Percentiles rank a stretch among this genome's conserved stretches.
Evolutionary conservation across 2,113 vertebrate genomes (phyloP).

Genomic region (Rutilus rutilus): DNA sequence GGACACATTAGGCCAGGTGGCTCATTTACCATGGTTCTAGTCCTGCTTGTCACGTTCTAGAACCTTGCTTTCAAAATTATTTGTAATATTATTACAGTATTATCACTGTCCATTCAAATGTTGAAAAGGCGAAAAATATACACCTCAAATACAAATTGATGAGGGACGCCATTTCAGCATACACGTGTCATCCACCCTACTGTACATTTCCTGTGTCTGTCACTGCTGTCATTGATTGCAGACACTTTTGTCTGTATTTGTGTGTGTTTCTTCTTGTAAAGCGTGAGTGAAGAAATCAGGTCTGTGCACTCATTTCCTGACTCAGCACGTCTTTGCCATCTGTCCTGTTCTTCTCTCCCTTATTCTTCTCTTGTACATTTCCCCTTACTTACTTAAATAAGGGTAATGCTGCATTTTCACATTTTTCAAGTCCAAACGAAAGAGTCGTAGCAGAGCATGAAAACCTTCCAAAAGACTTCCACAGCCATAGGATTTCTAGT

Average conservation of each 20-base stretch:
- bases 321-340: slow-evolving; percentile 46
- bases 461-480: background rate
- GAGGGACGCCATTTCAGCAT: background rate
- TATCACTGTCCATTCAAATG: background rate
- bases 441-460: slow-evolving; percentile 23
- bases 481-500: background rate
- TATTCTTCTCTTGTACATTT: slow-evolving; percentile 7
- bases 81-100: no score
- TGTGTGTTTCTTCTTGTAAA: background rate
- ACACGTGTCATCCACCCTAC: background rate
- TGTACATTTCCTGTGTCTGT: background rate
- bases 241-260: background rate
- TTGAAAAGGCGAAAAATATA: background rate
- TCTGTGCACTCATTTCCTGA: slow-evolving; percentile 33
- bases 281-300: background rate
- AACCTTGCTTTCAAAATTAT: background rate
- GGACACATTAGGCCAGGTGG: background rate
- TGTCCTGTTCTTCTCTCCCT: slow-evolving; percentile 16
- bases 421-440: background rate
- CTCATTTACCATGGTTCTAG: background rate
- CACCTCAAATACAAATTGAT: background rate
- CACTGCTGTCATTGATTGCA: background rate
- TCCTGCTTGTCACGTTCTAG: background rate
- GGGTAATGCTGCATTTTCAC: background rate
- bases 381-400: slow-evolving; percentile 7